A percentile compares a stretch with the other conserved stretches of the same genome.
These are phyloP conservation scores for Netelia fuscicornis DNA, from an alignment of 2,888 invertebrate species.

Conservation along the genomic window DNA sequence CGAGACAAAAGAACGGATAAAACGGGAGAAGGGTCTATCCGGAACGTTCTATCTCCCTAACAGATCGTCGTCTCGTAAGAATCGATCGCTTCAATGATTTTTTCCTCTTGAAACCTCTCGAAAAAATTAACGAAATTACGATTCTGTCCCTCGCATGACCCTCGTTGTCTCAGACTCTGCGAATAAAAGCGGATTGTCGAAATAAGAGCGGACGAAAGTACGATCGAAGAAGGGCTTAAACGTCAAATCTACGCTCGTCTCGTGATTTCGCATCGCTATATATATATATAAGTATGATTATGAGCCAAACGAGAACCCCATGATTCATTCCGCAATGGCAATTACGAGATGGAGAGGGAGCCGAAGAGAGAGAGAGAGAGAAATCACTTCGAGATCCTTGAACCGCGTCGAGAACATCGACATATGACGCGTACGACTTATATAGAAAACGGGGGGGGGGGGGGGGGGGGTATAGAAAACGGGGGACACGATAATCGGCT, in stretches of 20 bases:
- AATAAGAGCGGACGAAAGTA: not conserved
- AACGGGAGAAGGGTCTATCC: not conserved
- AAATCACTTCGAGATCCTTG: slow-evolving; percentile 60
- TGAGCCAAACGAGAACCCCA: slow-evolving; percentile 37
- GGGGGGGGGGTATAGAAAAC: slow-evolving; percentile 10
- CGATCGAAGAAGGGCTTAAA: slow-evolving; percentile 24
- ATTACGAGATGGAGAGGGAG: slow-evolving; percentile 19
- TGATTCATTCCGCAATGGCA: slow-evolving; percentile 54
- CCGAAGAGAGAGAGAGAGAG: slow-evolving; percentile 30
- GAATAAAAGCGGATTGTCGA: slow-evolving; percentile 25
- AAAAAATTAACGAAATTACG: not conserved
- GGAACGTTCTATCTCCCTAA: not conserved
- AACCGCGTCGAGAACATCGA: slow-evolving; percentile 63
- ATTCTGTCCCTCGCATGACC: not conserved
- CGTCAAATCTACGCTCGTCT: not conserved
- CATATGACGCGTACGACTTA: slow-evolving; percentile 53
- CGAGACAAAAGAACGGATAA: not conserved
- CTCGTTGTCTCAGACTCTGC: slow-evolving; percentile 48
- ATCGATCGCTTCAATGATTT: slow-evolving; percentile 19
- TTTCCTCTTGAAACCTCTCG: not conserved
- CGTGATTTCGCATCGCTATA: not conserved
- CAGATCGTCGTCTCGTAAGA: slow-evolving; percentile 10
- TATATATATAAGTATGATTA: slow-evolving; percentile 17
- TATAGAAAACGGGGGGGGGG: no score
- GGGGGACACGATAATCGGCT: slow-evolving; percentile 64